Base-by-base conservation (phyloP, 2,113 vertebrate genomes). In the Bombycilla garrulus region DNA sequence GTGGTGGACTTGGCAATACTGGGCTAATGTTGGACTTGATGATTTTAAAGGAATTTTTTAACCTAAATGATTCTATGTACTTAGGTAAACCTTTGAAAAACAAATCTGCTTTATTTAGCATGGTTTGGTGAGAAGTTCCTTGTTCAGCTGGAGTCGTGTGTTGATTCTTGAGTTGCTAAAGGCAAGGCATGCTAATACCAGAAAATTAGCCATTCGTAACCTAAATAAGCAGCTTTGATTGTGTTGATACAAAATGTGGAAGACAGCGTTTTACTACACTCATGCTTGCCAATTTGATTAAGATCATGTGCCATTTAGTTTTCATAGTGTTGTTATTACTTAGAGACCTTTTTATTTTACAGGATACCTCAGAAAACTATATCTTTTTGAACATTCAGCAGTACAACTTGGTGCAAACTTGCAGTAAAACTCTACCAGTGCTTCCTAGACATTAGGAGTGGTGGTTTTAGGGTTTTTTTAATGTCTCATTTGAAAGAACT, bases 21-120 rank as follows among this genome's bases (percentile, higher is more conserved):
- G 19, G 14, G 15, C 25, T 51, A 15, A 13, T 11, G 16, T 50
- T 66, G 25, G 33, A 35, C 64, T 66, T 10, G 8, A 23, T 36
- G 22, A 58, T 74, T 65, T 84, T 74, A 23, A 60, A 81, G 6
- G 23, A 57, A 2, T 64, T 79, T 78, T 69, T 22, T 28, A 69
- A 64, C 6, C 21, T 40, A 73, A 78, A 53, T 12, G 11, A 26
- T n/a, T 69, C 48, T 50, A 28, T 66, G 29, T 53, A 73, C 14
- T 76, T 74, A 57, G 25, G 16, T 69, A 91, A 96, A 93, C 38
- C 56, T 88, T 91, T 86, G 40, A 77, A 95, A 97, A 74, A 19
- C 74, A 86, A 74, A 24, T 85, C 15, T 22, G 66, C 42, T 80
- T 65, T 93, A 81, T 90, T 86, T 45, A 84, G 36, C 47, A 13